Evolutionary conservation across 2,888 invertebrate genomes (phyloP), one percentile per base, ranked within the genome.

Genomic region (Eutolmus rufibarbis): DNA sequence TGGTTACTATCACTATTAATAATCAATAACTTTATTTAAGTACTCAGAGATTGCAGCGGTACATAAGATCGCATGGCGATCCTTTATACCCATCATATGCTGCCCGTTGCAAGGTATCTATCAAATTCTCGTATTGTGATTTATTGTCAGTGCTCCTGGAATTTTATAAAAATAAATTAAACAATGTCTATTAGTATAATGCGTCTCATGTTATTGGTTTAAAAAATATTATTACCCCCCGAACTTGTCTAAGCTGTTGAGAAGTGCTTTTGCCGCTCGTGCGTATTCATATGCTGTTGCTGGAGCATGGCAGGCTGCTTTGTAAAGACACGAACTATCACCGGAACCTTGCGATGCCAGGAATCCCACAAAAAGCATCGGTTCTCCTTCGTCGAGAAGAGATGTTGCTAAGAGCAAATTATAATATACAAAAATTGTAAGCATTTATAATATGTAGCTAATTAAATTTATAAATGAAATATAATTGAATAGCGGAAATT

Each of bases 291-390:
- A 94, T 9, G 97, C 96, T 88, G 95, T 95, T 76, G 94, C 93
- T 0, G 97, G 97, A 89, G 95, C 94, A 90, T 95, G 95, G 90
- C 97, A 97, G 9, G 97, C 95, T 2, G 97, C 94, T 82, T 95
- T 94, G 91, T 96, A 95, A 43, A 97, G 93, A 90, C 97, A 97
- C 74, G 95, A 94, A 91, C 95, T 95, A 90, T 95, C 94, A 56
- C 94, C 94, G 46, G 96, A 93, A 90, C 97, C 97, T 88, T 96
- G 95, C 90, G 97, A 96, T 0, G 95, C 95, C 82, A 96, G 92
- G 89, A 92, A 93, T 19, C 92, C 93, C 56, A 91, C 91, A 88
- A 92, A 91, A 19, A 93, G 88, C 88, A 92, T 91, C 40, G 96
- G 94, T 91, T 97, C 97, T 43, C 96, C 95, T 89, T 74, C 96